Conservation (phyloP, 2,797 vertebrate genomes). For the Capromys pilorides region DNA sequence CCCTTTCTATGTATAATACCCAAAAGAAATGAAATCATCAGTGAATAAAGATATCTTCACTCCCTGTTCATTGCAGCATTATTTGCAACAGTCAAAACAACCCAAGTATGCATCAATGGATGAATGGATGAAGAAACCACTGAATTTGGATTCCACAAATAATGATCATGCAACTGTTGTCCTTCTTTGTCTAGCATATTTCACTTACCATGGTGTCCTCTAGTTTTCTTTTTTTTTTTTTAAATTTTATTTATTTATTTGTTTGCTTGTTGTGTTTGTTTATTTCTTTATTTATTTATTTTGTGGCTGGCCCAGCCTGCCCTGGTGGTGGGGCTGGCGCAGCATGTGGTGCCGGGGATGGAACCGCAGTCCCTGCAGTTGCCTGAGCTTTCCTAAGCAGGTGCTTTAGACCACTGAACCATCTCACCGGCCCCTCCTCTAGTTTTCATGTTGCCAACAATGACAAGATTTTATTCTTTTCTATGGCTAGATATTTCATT, state of each 20-base stretch:
- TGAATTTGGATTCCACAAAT: not conserved
- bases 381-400: no score
- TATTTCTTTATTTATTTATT: no score
- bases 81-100: not conserved
- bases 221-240: no score
- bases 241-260: no score
- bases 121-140: not conserved
- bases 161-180: not conserved
- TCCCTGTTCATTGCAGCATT: not conserved
- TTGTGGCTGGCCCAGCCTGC: no score
- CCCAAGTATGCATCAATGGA: not conserved
- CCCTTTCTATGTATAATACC: not conserved
- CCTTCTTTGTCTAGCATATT: not conserved
- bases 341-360: no score
- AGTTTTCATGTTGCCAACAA: not conserved
- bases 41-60: not conserved
- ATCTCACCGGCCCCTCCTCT: no score
- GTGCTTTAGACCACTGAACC: no score
- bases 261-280: no score
- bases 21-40: not conserved
- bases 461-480: not conserved
- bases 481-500: not conserved
- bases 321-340: no score
- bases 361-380: no score
- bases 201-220: not conserved